Evolutionary conservation across 2,888 invertebrate species (phyloP).

Genomic region (Rugalucina vietnamica): DNA sequence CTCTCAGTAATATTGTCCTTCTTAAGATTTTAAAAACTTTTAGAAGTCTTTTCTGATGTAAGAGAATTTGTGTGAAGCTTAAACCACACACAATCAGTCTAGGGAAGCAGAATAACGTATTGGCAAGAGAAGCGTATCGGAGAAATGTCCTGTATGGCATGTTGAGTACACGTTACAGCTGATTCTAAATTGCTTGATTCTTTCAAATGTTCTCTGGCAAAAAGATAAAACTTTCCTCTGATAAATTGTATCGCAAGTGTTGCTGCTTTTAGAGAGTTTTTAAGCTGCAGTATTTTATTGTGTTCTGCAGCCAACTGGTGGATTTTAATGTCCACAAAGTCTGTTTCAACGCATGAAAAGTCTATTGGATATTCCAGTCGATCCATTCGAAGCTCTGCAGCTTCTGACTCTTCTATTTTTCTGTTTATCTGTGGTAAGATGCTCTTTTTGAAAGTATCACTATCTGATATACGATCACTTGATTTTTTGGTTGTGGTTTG

Average conservation of each 20-base stretch:
- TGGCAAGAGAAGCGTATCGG: slow-evolving; percentile 14
- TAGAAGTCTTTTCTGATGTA: slow-evolving; percentile 11
- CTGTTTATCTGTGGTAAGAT: slow-evolving; percentile 31
- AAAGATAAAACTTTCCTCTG: slow-evolving; percentile 18
- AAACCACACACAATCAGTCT: slow-evolving; percentile 14
- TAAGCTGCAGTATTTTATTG: background rate
- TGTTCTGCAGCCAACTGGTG: background rate
- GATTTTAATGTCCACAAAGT: background rate
- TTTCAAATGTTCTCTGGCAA: slow-evolving; percentile 7
- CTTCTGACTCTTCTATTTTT: too few relatives aligned
- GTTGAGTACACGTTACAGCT: slow-evolving; percentile 1
- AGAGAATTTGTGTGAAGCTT: slow-evolving; percentile 18
- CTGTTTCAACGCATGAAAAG: too few relatives aligned
- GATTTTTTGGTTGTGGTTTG: too few relatives aligned
- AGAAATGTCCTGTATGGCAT: slow-evolving; percentile 15
- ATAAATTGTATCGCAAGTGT: slow-evolving; percentile 13
- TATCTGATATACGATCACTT: too few relatives aligned
- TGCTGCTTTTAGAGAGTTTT: background rate
- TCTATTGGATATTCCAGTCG: too few relatives aligned
- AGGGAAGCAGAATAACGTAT: background rate
- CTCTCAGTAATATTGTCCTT: background rate
- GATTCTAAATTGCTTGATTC: slow-evolving; percentile 5
- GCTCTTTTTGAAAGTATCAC: too few relatives aligned
- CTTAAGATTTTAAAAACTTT: slow-evolving; percentile 12
- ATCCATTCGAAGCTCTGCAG: too few relatives aligned